phyloP scores from a whole-genome alignment of 2,797 vertebrate genomes.

The Phoebastria nigripes region DNA sequence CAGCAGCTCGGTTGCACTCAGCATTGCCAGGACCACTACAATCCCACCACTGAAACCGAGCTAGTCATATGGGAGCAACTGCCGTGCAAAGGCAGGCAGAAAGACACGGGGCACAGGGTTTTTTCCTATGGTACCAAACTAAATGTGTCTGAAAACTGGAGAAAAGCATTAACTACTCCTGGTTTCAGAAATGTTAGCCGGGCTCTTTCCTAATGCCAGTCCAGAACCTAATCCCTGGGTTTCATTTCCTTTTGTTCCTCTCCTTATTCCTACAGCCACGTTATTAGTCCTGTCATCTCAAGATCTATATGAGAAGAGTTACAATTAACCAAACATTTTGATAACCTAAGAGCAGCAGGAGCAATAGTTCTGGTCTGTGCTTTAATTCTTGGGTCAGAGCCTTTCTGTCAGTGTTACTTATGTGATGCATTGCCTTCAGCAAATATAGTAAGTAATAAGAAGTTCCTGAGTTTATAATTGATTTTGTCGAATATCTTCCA shows the following conservation, averaged over 20 bases:
- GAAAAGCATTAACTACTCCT: not conserved
- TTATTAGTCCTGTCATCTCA: not conserved
- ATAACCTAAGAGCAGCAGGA: not conserved
- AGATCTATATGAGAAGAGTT: not conserved
- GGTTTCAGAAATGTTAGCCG: not conserved
- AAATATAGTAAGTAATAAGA: not conserved
- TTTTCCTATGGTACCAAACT: not conserved
- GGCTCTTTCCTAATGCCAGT: not conserved
- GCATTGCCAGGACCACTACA: not conserved
- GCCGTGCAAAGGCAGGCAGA: not conserved
- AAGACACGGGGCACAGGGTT: fast-evolving
- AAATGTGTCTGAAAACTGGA: not conserved
- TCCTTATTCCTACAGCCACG: not conserved
- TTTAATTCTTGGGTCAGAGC: not conserved
- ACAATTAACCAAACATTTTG: not conserved
- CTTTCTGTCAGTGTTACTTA: not conserved
- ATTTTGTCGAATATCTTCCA: not conserved
- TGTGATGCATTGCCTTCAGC: not conserved
- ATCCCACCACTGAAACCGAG: not conserved
- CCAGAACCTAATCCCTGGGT: not conserved
- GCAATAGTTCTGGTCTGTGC: not conserved
- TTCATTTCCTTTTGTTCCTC: not conserved
- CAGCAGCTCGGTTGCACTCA: not conserved
- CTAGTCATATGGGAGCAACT: not conserved
- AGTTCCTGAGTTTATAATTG: constrained; percentile 10